Evolutionary conservation across 2,113 vertebrate species (phyloP).

Genomic region (Myocastor coypus): DNA sequence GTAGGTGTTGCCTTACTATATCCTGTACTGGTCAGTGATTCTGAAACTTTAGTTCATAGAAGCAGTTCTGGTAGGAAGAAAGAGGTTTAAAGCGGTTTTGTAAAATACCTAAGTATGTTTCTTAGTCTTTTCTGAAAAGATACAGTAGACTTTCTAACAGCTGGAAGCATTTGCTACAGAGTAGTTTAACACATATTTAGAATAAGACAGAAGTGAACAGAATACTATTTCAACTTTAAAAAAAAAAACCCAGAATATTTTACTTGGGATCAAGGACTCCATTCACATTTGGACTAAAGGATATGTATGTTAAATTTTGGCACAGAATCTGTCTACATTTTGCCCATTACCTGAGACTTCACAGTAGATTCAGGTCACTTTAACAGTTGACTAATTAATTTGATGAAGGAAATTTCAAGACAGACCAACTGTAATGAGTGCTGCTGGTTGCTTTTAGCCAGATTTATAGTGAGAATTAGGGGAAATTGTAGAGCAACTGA

Average conservation of each 20-base stretch:
- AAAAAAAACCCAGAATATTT: neutral
- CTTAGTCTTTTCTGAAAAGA: conserved; percentile 4
- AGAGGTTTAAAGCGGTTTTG: neutral
- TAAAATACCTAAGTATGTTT: neutral
- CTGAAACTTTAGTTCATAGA: neutral
- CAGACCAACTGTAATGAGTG: neutral
- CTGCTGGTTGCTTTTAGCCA: neutral
- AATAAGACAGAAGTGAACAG: conserved; percentile 18
- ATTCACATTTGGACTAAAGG: neutral
- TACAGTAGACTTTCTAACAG: conserved; percentile 1
- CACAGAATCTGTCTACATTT: neutral
- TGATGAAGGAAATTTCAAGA: neutral
- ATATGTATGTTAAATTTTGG: neutral
- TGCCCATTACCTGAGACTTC: neutral
- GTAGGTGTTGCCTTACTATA: neutral
- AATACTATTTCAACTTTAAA: neutral
- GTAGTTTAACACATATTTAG: neutral
- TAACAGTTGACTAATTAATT: neutral
- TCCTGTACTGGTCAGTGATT: neutral
- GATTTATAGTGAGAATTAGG: too few relatives aligned
- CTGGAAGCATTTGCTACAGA: neutral
- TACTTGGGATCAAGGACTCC: neutral
- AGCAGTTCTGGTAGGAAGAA: neutral
- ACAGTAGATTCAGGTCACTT: neutral
- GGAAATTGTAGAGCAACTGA: neutral